phyloP scores from a whole-genome alignment of 2,888 invertebrate species.

The Vannuccia rotundouncinata region DNA sequence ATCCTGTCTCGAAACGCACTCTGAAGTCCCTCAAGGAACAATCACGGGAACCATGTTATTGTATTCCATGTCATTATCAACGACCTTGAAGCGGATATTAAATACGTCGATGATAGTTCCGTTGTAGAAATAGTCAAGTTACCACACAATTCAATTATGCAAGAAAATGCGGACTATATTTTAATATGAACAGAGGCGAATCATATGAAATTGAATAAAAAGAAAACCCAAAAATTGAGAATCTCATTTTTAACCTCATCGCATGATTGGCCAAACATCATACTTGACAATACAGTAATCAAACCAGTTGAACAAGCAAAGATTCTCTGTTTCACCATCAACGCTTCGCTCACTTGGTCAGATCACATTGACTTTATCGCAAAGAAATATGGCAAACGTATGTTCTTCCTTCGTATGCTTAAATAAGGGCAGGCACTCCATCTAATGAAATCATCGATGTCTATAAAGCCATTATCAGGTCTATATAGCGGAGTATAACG shows the following conservation, averaged over 20 bases:
- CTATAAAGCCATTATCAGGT: background rate
- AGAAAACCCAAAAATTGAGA: constrained; percentile 3
- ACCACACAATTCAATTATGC: constrained; percentile 13
- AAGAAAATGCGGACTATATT: background rate
- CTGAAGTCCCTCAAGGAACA: constrained; percentile 8
- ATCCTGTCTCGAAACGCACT: background rate
- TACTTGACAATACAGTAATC: background rate
- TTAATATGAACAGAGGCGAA: background rate
- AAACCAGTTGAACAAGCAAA: background rate
- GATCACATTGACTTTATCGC: constrained; percentile 11
- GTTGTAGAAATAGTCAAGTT: background rate
- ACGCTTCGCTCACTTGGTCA: background rate
- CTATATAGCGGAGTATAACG: too few relatives aligned
- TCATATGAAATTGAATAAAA: constrained; percentile 13
- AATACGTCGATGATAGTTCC: background rate
- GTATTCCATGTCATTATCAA: background rate
- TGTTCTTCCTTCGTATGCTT: background rate
- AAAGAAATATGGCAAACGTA: background rate
- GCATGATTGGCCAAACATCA: background rate
- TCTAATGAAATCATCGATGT: background rate
- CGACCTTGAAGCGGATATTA: background rate
- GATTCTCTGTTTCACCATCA: background rate
- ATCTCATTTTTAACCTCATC: background rate
- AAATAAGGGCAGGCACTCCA: background rate
- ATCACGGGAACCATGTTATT: background rate